A percentile compares a stretch with the other conserved stretches of the same genome.
These are phyloP conservation scores for Cyphomyrmex costatus DNA, from an alignment of 1,140 invertebrate species.

Conservation along the genomic window DNA sequence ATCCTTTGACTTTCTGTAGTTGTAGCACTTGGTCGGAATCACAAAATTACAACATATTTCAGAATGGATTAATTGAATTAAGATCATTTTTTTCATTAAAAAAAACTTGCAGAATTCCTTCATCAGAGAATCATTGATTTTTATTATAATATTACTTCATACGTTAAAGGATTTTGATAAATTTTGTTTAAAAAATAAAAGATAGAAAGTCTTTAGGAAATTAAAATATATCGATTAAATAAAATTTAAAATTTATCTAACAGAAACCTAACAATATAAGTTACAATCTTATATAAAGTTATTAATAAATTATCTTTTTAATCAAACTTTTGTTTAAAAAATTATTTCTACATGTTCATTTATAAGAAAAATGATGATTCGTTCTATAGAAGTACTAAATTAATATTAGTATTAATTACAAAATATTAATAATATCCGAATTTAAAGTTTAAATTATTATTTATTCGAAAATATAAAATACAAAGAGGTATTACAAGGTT, in stretches of 20 bases:
- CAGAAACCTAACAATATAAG: not conserved
- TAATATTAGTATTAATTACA: not conserved
- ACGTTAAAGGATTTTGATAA: not conserved
- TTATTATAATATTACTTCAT: conserved; percentile 4
- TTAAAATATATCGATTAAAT: not conserved
- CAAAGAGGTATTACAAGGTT: not conserved
- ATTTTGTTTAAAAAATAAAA: not conserved
- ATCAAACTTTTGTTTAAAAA: not conserved
- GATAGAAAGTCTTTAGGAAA: not conserved
- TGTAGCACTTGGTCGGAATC: too few species aligned
- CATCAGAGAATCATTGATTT: conserved; percentile 12
- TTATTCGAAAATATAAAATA: not conserved
- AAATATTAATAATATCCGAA: not conserved
- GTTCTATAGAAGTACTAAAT: not conserved
- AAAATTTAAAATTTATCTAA: not conserved
- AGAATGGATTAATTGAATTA: too few species aligned
- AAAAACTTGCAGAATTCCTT: not conserved
- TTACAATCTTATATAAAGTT: conserved; percentile 1
- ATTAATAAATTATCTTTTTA: not conserved
- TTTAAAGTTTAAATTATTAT: not conserved
- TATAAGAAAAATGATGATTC: not conserved
- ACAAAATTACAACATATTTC: too few species aligned
- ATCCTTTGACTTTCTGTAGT: too few species aligned
- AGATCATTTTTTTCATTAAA: too few species aligned
- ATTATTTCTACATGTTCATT: not conserved